Evolutionary conservation across 2,888 invertebrate genomes (phyloP).

Genomic region (Toxonevra muliebris): DNA sequence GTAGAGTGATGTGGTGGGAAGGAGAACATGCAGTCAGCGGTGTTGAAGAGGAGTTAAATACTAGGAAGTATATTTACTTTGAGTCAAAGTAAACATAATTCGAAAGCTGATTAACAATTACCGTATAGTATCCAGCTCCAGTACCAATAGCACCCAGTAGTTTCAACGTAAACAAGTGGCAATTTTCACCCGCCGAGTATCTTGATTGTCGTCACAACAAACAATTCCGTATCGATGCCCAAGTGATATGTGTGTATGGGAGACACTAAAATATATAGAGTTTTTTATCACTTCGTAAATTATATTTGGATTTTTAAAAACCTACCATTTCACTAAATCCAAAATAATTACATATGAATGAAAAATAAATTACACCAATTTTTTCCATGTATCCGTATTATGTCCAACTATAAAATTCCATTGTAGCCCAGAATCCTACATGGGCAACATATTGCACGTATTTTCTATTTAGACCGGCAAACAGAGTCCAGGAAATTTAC

Average conservation of each 20-base stretch:
- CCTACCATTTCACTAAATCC: slow-evolving; percentile 76
- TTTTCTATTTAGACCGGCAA: no score
- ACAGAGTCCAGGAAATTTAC: no score
- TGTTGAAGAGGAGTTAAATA: slow-evolving; percentile 72
- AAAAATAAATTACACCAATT: slow-evolving; percentile 77
- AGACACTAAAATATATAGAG: slow-evolving; percentile 66
- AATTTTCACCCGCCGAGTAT: slow-evolving; percentile 70
- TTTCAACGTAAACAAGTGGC: slow-evolving; percentile 67
- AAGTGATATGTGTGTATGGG: slow-evolving; percentile 77
- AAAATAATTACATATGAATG: slow-evolving; percentile 77
- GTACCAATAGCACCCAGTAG: slow-evolving; percentile 69
- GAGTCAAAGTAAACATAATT: slow-evolving; percentile 76
- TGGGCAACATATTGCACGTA: slow-evolving; percentile 72
- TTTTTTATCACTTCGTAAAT: neutral
- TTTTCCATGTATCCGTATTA: slow-evolving; percentile 74
- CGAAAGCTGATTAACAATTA: slow-evolving; percentile 69
- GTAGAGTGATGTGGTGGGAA: slow-evolving; percentile 73
- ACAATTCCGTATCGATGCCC: slow-evolving; percentile 77
- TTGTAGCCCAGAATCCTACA: slow-evolving; percentile 72
- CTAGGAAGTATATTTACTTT: slow-evolving; percentile 70
- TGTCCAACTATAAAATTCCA: slow-evolving; percentile 76
- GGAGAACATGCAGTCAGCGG: slow-evolving; percentile 75
- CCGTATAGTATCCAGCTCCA: slow-evolving; percentile 70
- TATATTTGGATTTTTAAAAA: neutral
- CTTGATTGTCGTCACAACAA: slow-evolving; percentile 71